Percentiles rank a stretch among this genome's conserved stretches.
phyloP scores from a whole-genome alignment of 30 jellyfish, hydroid and myxozoan species.

The Morbakka virulenta region DNA sequence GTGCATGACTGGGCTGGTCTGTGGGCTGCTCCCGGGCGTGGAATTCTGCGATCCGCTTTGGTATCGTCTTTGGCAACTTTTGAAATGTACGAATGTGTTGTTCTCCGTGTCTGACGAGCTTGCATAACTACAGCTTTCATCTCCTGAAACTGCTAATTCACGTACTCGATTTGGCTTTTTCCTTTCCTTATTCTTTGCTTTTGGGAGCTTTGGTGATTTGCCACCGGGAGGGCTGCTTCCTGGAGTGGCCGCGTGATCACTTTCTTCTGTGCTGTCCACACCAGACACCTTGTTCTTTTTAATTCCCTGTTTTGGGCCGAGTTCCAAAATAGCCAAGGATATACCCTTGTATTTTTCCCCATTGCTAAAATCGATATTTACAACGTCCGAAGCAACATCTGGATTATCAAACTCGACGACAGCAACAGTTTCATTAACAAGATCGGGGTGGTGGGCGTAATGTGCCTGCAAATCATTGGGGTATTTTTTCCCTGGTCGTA shows the following conservation, averaged over 20 bases:
- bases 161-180: constrained; percentile 35
- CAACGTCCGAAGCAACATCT: constrained; percentile 75
- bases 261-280: constrained; percentile 63
- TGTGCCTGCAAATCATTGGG: constrained; percentile 96
- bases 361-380: constrained; percentile 22
- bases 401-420: constrained; percentile 92
- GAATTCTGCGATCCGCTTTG: constrained; percentile 46
- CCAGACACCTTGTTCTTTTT: constrained; percentile 38
- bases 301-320: constrained; percentile 83
- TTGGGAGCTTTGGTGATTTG: constrained; percentile 11
- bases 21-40: constrained; percentile 74
- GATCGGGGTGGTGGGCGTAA: constrained; percentile 86
- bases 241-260: constrained; percentile 56
- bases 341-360: constrained; percentile 50
- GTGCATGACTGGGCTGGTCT: constrained; percentile 45
- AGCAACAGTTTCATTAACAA: constrained; percentile 76
- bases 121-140: constrained; percentile 64
- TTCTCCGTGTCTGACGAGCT: constrained; percentile 88
- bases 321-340: constrained; percentile 47
- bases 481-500: constrained; percentile 80
- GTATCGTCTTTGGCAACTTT: constrained; percentile 81
- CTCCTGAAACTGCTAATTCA: constrained; percentile 20
- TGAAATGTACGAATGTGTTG: constrained; percentile 56
- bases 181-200: constrained; percentile 40
- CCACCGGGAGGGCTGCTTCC: constrained; percentile 68